Conservation (phyloP, 2,888 invertebrate species). For the Digitonthophagus gazella region DNA sequence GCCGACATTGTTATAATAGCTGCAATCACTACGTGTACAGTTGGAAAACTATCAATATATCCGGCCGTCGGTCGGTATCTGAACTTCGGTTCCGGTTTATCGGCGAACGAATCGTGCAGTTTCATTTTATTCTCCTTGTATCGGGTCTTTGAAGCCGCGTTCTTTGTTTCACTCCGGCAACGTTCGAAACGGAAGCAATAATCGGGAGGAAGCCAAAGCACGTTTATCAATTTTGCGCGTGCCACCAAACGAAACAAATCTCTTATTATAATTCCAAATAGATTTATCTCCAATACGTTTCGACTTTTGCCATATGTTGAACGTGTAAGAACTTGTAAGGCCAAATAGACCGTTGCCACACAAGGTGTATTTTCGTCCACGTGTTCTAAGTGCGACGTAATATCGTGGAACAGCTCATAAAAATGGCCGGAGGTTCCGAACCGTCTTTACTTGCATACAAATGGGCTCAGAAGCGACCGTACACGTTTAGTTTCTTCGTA, state of each 20-base stretch:
- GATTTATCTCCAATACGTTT: background rate
- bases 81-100: background rate
- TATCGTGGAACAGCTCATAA: constrained; percentile 3
- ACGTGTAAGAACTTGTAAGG: too few species aligned
- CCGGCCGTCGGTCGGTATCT: background rate
- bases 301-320: background rate
- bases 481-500: constrained; percentile 2
- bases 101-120: background rate
- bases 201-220: constrained; percentile 11
- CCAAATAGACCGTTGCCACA: too few species aligned
- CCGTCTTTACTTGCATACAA: background rate
- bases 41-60: background rate
- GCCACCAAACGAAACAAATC: background rate
- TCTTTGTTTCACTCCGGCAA: background rate
- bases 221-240: constrained; percentile 14
- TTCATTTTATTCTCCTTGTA: background rate
- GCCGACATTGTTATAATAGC: background rate
- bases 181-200: constrained; percentile 15
- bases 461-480: background rate
- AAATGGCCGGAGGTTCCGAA: constrained; percentile 1
- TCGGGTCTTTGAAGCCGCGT: background rate
- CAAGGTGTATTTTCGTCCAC: constrained; percentile 4
- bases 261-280: background rate
- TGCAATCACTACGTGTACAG: background rate
- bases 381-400: background rate